Percentiles rank a stretch among this genome's conserved stretches.
phyloP scores from a whole-genome alignment of 1,140 invertebrate genomes.

The Musca vetustissima region DNA sequence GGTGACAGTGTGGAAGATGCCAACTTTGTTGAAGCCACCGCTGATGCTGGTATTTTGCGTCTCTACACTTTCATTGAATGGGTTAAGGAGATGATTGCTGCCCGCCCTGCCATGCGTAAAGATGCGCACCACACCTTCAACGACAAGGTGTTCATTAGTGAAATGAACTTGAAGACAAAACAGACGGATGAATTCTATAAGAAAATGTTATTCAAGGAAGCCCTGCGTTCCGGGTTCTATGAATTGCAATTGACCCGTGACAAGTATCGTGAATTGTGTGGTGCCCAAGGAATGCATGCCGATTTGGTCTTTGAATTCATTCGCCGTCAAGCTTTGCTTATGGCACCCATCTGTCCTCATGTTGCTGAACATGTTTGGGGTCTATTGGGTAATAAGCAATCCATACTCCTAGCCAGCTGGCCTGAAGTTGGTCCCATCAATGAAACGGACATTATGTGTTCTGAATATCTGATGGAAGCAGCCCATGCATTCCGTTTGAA shows the following conservation, averaged over 20 bases:
- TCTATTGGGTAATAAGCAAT: constrained; percentile 69
- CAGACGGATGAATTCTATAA: constrained; percentile 84
- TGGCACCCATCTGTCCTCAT: constrained; percentile 97
- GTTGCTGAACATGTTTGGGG: constrained; percentile 91
- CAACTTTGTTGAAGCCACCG: constrained; percentile 93
- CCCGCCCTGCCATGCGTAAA: constrained; percentile 66
- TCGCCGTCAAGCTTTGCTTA: constrained; percentile 80
- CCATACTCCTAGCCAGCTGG: constrained; percentile 81
- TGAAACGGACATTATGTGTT: constrained; percentile 74
- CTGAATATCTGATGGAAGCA: constrained; percentile 86
- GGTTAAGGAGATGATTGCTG: constrained; percentile 85
- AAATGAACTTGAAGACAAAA: constrained; percentile 86
- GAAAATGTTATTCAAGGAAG: constrained; percentile 94
- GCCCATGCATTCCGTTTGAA: constrained; percentile 88
- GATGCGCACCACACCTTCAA: constrained; percentile 72
- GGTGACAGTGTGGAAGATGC: constrained; percentile 99
- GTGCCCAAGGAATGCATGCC: constrained; percentile 68
- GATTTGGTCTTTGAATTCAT: constrained; percentile 86
- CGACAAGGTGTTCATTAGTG: constrained; percentile 89
- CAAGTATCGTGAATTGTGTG: constrained; percentile 86
- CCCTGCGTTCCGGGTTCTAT: constrained; percentile 88
- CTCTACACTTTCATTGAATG: constrained; percentile 95
- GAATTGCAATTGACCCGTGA: constrained; percentile 90
- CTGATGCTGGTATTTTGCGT: constrained; percentile 93
- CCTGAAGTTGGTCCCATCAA: constrained; percentile 75